Base-by-base conservation (phyloP, 2,797 vertebrate species). In the Schizothorax lantsangensis region DNA sequence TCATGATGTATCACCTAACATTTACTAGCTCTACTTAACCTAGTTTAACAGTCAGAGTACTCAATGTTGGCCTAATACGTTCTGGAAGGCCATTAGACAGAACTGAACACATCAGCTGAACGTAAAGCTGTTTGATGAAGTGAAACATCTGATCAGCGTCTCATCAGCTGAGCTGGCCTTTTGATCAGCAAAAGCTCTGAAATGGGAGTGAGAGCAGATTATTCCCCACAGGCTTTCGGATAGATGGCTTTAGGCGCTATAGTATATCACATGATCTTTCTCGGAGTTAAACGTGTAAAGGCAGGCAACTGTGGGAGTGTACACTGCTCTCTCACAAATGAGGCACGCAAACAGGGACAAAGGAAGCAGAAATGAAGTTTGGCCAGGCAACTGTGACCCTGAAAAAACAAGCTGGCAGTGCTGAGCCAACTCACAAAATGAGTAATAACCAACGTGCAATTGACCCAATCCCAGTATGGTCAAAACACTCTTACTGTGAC, bases 91-190 rank as follows among this genome's bases (percentile, higher is more conserved):
- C 15, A 30, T 74, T 14, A 73, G 33, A 79, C 74, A 59, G 26
- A 81, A 83, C 52, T 11, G 71, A 77, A 43, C 33, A n/a, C 66
- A 66, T 74, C 79, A 88, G 84, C 86, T 86, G 57, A 21, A 26
- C 8, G 38, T 30, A 66, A 33, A 66, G 33, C 30, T 23, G 68
- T 80, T 85, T 81, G 86, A 88, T 82, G 69, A 62, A 79, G 79
- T 81, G 66, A 89, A 89, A 77, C 73, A 83, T 88, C n/a, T 85
- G 89, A 88, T 90, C 82, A 77, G 83, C 52, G 57, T 69, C 86
- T 68, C 86, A 87, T 75, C 87, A 83, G 79, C 81, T 85, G 75
- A 85, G 79, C 45, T 82, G 71, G 57, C 79, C 54, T 79, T 87
- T 83, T 80, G 68, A 87, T 88, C 88, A 86, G 81, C 89, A 78